A percentile compares a stretch with the other conserved stretches of the same genome.
These are phyloP conservation scores for Bombylius discolor DNA, from an alignment of 2,888 invertebrate genomes.

Conservation along the genomic window DNA sequence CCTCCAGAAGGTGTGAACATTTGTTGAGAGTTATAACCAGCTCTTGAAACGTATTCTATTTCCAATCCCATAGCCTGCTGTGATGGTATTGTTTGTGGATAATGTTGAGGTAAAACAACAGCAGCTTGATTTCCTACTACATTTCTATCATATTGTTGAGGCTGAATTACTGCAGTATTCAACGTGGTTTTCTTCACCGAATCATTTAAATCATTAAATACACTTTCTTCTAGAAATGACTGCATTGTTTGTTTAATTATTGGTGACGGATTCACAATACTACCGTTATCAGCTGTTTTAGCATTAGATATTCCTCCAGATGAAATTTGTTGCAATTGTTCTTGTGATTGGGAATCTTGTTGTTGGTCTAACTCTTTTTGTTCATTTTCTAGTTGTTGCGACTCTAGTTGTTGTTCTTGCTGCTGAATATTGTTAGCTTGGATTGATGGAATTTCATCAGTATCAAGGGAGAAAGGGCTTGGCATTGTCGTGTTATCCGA, in stretches of 20 bases:
- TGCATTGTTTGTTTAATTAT: constrained; percentile 38
- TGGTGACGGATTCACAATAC: constrained; percentile 14
- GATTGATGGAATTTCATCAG: constrained; percentile 8
- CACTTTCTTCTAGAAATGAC: constrained; percentile 37
- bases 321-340: constrained; percentile 14
- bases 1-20: constrained; percentile 28
- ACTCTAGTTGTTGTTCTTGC: constrained; percentile 11
- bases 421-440: constrained; percentile 8
- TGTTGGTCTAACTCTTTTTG: constrained; percentile 6
- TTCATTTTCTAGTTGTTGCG: constrained; percentile 1
- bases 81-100: constrained; percentile 19
- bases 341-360: background rate
- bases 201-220: constrained; percentile 55
- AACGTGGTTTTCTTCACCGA: constrained; percentile 21
- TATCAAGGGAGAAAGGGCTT: constrained; percentile 33
- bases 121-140: background rate
- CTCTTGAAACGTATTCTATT: constrained; percentile 1
- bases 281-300: constrained; percentile 4
- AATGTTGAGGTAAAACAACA: constrained; percentile 16
- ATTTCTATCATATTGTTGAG: background rate
- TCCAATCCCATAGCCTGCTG: constrained; percentile 16
- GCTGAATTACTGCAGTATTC: constrained; percentile 9
- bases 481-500: constrained; percentile 22
- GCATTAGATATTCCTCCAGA: too few relatives aligned
- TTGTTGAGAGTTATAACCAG: constrained; percentile 18